These are phyloP conservation scores for Drosophila pandora DNA, from an alignment of 1,140 invertebrate genomes.

Conservation along the genomic window DNA sequence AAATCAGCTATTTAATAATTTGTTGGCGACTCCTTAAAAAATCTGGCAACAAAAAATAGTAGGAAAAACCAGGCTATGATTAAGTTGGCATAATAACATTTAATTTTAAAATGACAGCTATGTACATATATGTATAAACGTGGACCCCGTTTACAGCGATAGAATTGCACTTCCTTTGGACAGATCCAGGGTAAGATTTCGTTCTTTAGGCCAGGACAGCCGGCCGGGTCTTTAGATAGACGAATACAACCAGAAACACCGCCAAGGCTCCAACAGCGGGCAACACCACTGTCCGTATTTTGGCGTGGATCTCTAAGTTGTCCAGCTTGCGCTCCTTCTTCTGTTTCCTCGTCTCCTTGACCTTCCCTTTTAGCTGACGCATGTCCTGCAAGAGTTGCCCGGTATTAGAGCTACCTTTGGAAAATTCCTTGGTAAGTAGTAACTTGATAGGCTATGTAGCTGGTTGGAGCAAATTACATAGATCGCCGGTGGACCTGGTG, in stretches of 20 bases:
- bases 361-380: conserved; percentile 80
- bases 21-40: neutral
- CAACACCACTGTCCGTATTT: conserved; percentile 74
- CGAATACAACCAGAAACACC: conserved; percentile 59
- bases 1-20: conserved; percentile 4
- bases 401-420: neutral
- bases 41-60: neutral
- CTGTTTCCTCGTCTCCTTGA: conserved; percentile 80
- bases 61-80: neutral
- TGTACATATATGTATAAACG: neutral
- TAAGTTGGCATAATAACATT: conserved; percentile 5
- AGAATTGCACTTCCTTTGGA: conserved; percentile 15
- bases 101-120: conserved; percentile 22
- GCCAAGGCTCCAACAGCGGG: conserved; percentile 67
- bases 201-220: conserved; percentile 42
- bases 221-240: conserved; percentile 77
- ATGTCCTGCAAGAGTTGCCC: conserved; percentile 48
- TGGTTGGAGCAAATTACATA: neutral
- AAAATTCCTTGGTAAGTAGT: neutral
- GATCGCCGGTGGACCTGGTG: neutral
- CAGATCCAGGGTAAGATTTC: neutral
- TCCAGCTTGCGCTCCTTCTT: conserved; percentile 80
- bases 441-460: neutral
- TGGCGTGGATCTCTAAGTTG: conserved; percentile 66
- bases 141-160: conserved; percentile 1